Base-by-base conservation (phyloP, 2,888 invertebrate genomes). In the Liopterus haemorrhoidalis region DNA sequence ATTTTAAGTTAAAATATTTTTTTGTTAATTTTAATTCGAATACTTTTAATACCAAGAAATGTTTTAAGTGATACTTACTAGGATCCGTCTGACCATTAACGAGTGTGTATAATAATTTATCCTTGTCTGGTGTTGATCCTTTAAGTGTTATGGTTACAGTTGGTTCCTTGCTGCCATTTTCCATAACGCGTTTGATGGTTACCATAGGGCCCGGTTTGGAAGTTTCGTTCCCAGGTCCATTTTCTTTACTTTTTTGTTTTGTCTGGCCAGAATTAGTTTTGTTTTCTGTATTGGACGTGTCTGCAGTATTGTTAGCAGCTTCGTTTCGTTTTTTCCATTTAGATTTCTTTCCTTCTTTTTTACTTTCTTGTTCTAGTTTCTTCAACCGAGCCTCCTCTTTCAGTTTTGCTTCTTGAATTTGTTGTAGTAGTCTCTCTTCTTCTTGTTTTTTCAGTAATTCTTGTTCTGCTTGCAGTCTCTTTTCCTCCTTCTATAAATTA, bases 121-220 rank as follows among this genome's bases (percentile, higher is more conserved):
- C 84, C 60, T 83, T 79, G 48, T 81, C 81, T 1, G 82, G 82
- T 1, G 81, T 80, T 43, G 79, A 78, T 4, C 84, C 85, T 58
- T 83, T 82, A 20, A 85, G 70, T 1, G 85, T 85, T 36, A 86
- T 85, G 1, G 85, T 85, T 1, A 85, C 85, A 16, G 81, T 82
- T 6, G 85, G 82, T 54, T 82, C 80, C 1, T 76, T 72, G 52
- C 69, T 72, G 57, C 77, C 76, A 5, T 79, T 78, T 53, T 82
- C 75, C 65, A 80, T 78, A 2, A 83, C 78, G 36, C 83, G 68
- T 48, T 82, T 76, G 47, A 86, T 85, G 4, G 85, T 85, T 2
- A 85, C 85, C 70, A 81, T 80, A 47, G 68, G 45, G 19, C 45
- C 45, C 4, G 20, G 19, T 12, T 18, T 15, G 12, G 18, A 19